Evolutionary conservation across 2,888 invertebrate species (phyloP), one percentile per base, ranked within the genome.

Genomic region (Cetonia aurata): DNA sequence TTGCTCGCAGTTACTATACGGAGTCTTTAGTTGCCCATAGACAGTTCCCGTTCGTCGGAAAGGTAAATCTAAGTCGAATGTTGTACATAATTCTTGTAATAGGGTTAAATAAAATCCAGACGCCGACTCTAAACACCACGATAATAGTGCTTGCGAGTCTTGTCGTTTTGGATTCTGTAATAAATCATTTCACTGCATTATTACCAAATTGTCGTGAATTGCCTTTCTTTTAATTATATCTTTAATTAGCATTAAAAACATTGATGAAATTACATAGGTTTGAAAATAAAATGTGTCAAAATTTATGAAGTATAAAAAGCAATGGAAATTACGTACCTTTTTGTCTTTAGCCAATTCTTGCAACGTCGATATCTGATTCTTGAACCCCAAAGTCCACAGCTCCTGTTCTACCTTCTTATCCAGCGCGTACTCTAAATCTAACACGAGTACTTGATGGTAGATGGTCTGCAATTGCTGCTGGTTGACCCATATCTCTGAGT

Each of bases 361-460:
- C 71, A 95, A 83, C 1, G 89, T 88, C 67, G 91, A 92, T 83
- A 96, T 95, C 83, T 94, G 93, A 84, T 93, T 93, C 83, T 95
- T 95, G 85, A 96, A 95, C 62, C 94, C 94, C 78, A 93, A 88
- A 85, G 93, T 95, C 95, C 95, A 96, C 76, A 96, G 86, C 80
- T 95, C 95, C 81, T 94, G 95, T 82, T 96, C 96, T 37, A 95
- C 93, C 85, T 95, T 95, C 83, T 93, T 93, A 83, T 95, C 94
- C 79, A 96, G 85, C 13, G 95, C 95, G 87, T 93, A 94, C 83
- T 95, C 95, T 77, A 95, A 86, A 84, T 95, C 95, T 69, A 92
- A 85, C 66, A 95, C 89, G 71, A 96, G 86, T 65, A 95, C 90
- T 84, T 92, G 89, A 81, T 92, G 91, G 80, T 91, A 91, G 33